phyloP scores from a whole-genome alignment of 2,797 vertebrate genomes.

The Babyrousa celebensis region DNA sequence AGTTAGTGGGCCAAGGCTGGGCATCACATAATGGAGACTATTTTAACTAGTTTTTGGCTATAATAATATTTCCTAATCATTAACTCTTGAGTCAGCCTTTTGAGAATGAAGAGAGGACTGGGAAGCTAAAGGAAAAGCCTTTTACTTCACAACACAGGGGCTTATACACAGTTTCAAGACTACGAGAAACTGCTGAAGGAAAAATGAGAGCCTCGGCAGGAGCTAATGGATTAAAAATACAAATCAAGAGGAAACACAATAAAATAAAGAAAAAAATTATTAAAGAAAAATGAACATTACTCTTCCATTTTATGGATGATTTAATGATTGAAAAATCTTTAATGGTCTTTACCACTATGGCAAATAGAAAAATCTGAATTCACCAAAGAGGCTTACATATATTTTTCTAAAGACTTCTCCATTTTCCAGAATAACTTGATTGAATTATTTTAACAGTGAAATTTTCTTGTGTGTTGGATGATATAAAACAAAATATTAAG shows the following conservation, averaged over 20 bases:
- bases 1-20: too few species aligned
- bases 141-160: too few species aligned
- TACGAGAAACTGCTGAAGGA: neutral
- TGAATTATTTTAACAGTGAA: neutral
- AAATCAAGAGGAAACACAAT: neutral
- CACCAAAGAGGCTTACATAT: neutral
- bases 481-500: neutral
- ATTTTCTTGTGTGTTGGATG: neutral
- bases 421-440: neutral
- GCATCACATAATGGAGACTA: too few species aligned
- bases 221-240: neutral
- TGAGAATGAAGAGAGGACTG: too few species aligned
- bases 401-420: constrained; percentile 38
- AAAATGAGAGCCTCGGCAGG: neutral
- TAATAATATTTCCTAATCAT: too few species aligned
- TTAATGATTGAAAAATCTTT: neutral
- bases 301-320: neutral
- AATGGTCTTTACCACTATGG: neutral
- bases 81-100: too few species aligned
- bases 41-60: too few species aligned
- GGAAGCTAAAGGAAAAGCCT: too few species aligned
- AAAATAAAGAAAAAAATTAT: neutral
- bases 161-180: neutral
- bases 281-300: neutral
- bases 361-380: constrained; percentile 51